Evolutionary conservation across 2,113 vertebrate species (phyloP).

Genomic region (Nothobranchius furzeri): DNA sequence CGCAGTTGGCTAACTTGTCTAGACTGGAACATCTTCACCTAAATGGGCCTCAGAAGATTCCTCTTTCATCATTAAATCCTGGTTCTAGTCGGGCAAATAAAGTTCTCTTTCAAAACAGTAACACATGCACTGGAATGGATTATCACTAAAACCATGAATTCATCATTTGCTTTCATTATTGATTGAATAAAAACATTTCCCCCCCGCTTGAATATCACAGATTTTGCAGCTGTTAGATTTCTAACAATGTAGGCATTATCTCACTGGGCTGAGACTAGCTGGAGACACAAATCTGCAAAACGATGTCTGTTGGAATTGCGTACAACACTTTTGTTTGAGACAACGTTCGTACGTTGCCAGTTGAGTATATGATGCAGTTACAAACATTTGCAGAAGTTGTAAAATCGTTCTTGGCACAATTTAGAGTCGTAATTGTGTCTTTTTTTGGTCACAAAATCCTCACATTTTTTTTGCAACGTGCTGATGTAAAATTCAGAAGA

Average conservation of each 20-base stretch:
- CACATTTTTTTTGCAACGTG: too few species aligned
- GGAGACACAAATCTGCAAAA: too few species aligned
- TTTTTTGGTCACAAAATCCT: too few species aligned
- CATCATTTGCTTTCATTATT: background rate
- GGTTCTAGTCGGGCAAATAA: background rate
- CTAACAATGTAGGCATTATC: background rate
- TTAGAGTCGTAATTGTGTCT: too few species aligned
- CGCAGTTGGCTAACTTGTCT: background rate
- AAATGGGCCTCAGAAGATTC: background rate
- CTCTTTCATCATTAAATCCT: background rate
- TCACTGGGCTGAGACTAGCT: too few species aligned
- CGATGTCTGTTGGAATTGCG: too few species aligned
- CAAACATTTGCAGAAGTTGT: too few species aligned
- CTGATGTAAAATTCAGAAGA: too few species aligned
- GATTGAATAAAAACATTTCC: background rate
- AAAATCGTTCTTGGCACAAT: too few species aligned
- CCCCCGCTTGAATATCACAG: conserved; percentile 4
- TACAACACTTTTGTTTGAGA: too few species aligned
- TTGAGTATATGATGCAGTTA: too few species aligned
- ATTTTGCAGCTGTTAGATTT: background rate
- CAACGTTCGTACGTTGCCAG: too few species aligned
- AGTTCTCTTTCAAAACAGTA: conserved; percentile 1
- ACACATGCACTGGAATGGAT: background rate
- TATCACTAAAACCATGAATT: background rate
- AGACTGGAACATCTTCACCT: background rate